A percentile compares a stretch with the other conserved stretches of the same genome.
Conservation (phyloP, 2,888 invertebrate species). For the Drosophila suboccidentalis region DNA sequence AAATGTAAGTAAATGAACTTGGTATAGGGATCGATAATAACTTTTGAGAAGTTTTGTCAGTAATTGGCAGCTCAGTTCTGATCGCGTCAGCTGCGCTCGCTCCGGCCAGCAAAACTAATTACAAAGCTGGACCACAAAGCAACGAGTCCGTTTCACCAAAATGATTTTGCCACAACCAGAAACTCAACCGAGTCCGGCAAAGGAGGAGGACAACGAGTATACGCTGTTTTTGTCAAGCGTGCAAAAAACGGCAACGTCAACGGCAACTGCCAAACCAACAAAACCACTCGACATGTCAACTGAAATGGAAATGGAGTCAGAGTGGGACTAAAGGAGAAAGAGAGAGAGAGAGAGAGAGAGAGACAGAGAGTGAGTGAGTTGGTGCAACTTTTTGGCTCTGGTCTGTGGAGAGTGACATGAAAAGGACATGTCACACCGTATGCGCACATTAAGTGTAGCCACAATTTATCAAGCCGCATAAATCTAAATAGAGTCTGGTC, state of each 20-base stretch:
- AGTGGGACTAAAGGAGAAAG: not conserved
- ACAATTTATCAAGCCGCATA: conserved; percentile 80
- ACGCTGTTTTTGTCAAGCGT: conserved; percentile 70
- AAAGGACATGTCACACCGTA: conserved; percentile 80
- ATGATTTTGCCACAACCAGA: conserved; percentile 52
- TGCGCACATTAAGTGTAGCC: conserved; percentile 79
- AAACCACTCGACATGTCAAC: conserved; percentile 81
- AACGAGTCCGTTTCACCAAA: conserved; percentile 55
- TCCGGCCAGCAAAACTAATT: conserved; percentile 67
- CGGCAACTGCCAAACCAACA: conserved; percentile 62
- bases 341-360: not conserved
- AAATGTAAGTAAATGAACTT: not conserved
- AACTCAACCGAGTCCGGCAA: conserved; percentile 25
- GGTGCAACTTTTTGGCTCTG: conserved; percentile 67
- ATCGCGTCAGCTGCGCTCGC: conserved; percentile 9
- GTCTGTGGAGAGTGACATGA: conserved; percentile 70
- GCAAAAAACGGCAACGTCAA: conserved; percentile 59
- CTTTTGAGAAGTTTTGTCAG: conserved; percentile 6
- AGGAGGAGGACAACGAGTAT: conserved; percentile 21
- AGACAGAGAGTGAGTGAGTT: conserved; percentile 3
- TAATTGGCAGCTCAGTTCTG: conserved; percentile 15
- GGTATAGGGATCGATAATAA: conserved; percentile 5
- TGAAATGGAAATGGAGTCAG: conserved; percentile 61
- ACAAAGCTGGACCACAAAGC: conserved; percentile 69
- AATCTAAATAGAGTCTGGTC: conserved; percentile 79